These are phyloP conservation scores for Nothobranchius furzeri DNA, from an alignment of 2,113 vertebrate genomes.

Conservation along the genomic window DNA sequence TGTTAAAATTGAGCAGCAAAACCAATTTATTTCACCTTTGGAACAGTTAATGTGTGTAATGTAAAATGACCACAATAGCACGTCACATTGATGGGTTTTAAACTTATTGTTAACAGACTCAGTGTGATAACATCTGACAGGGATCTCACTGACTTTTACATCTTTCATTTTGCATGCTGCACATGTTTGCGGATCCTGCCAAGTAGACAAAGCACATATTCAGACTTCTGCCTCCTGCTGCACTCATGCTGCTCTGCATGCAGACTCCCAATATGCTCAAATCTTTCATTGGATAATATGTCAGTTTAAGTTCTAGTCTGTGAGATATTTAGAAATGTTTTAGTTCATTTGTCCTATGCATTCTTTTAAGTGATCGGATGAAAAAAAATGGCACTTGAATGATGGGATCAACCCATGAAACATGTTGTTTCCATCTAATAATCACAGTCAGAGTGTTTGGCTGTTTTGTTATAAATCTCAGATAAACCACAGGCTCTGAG, in stretches of 20 bases:
- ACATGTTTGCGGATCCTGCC: conserved; percentile 55
- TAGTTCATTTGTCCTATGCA: conserved; percentile 10
- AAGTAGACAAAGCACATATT: conserved; percentile 66
- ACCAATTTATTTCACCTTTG: background rate
- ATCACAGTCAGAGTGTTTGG: conserved; percentile 11
- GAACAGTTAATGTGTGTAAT: background rate
- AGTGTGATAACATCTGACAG: no score
- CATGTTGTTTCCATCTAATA: conserved; percentile 15
- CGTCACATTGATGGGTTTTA: no score
- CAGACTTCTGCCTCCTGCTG: conserved; percentile 46
- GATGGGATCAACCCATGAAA: conserved; percentile 13
- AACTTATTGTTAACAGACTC: no score
- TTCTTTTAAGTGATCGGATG: conserved; percentile 5
- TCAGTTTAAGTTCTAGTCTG: conserved; percentile 16
- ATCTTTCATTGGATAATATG: conserved; percentile 12
- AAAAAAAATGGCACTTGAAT: background rate
- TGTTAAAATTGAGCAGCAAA: background rate
- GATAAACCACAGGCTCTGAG: conserved; percentile 35
- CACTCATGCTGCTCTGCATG: conserved; percentile 49
- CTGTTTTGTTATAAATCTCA: conserved; percentile 25
- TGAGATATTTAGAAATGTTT: background rate
- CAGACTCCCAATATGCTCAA: conserved; percentile 37
- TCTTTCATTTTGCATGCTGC: conserved; percentile 66
- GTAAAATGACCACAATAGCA: no score
- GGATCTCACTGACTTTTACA: conserved; percentile 28